Evolutionary conservation across 2,888 invertebrate species (phyloP), one percentile per base, ranked within the genome.

Genomic region (Caradrina kadenii): DNA sequence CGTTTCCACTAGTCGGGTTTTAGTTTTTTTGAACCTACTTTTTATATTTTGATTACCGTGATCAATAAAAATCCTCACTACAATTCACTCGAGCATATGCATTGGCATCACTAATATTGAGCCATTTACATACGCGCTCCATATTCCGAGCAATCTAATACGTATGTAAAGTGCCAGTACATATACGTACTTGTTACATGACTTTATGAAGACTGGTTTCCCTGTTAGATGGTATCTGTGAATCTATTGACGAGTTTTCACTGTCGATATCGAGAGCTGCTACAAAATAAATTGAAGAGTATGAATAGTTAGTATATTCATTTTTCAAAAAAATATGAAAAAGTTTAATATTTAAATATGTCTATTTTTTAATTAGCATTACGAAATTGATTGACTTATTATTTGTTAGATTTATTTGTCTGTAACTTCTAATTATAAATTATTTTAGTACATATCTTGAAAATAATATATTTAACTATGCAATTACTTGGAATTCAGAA

Each of bases 41-140:
- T 26, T 3, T 26, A 26, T 26, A 8, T 42, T 22, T 55, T 21
- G 22, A 4, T 42, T n/a, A 21, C 7, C 11, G 5, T n/a, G 19
- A 53, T n/a, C 26, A 50, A 13, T 49, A 17, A 35, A 72, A 77
- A 59, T 72, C 35, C 13, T 60, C 26, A 17, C 61, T 54, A 22
- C 42, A 49, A n/a, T 4, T 35, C n/a, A 69, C 39, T 75, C 42
- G 42, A 62, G 54, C 42, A 61, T 66, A 73, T 68, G 42, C 52
- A 62, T 66, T 69, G 69, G 50, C 73, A 73, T 69, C 69, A 75
- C 78, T 69, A 76, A 76, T 81, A 89, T 87, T 85, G 77, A 87
- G 84, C 73, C 84, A 90, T 91, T 91, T 89, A 87, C 90, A 91
- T 90, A 89, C 88, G 83, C 74, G 86, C 78, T 86, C 85, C 82